A percentile compares a stretch with the other conserved stretches of the same genome.
Evolutionary conservation across 2,888 invertebrate genomes (phyloP).

Genomic region (Chloroclystis v-ata): DNA sequence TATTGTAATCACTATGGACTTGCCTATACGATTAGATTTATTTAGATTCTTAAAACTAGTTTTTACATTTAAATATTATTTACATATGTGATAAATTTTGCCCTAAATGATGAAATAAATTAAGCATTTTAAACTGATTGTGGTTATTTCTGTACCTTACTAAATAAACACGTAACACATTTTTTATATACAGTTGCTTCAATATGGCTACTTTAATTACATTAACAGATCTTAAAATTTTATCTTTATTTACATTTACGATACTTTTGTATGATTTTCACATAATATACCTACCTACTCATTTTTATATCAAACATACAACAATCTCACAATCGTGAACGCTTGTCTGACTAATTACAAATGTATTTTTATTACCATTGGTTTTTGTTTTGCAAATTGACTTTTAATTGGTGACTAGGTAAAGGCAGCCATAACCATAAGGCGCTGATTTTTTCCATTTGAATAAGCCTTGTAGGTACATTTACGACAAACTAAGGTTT

Average conservation of each 20-base stretch:
- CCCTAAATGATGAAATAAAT: conserved; percentile 41
- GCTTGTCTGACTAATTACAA: background rate
- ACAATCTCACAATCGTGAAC: background rate
- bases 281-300: background rate
- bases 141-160: conserved; percentile 21
- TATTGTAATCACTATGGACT: conserved; percentile 68
- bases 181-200: conserved; percentile 9
- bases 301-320: conserved; percentile 2
- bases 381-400: conserved; percentile 16
- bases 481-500: too few species aligned
- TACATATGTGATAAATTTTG: conserved; percentile 60
- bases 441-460: background rate
- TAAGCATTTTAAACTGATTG: conserved; percentile 33
- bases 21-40: conserved; percentile 46
- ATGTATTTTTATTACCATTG: background rate
- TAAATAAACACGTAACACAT: conserved; percentile 11
- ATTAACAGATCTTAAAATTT: conserved; percentile 3
- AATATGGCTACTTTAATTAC: conserved; percentile 7
- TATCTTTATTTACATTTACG: conserved; percentile 8
- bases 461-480: background rate
- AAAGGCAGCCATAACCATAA: background rate
- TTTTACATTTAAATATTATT: conserved; percentile 35
- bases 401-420: conserved; percentile 14
- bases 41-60: conserved; percentile 26
- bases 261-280: background rate